Conservation (phyloP, 2,888 invertebrate species). For the Unio pictorum region DNA sequence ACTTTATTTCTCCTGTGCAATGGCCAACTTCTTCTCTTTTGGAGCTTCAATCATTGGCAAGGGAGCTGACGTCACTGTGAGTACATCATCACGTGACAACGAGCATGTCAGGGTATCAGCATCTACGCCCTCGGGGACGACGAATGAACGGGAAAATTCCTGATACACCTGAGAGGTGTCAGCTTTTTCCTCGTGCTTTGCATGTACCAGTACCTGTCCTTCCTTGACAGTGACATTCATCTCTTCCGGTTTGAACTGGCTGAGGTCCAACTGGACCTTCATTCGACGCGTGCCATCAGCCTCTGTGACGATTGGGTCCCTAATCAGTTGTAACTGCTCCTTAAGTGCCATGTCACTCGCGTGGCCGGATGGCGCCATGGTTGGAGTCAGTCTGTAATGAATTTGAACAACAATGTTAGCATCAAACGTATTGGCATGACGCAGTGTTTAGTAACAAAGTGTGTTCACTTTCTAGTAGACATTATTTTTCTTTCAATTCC, state of each 20-base stretch:
- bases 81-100: too few relatives aligned
- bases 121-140: too few relatives aligned
- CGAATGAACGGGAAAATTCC: too few relatives aligned
- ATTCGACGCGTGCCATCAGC: conserved; percentile 21
- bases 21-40: too few relatives aligned
- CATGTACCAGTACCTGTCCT: conserved; percentile 80
- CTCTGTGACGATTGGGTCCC: conserved; percentile 9
- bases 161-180: conserved; percentile 71
- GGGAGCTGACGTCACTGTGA: too few relatives aligned
- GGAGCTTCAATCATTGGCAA: too few relatives aligned
- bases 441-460: too few relatives aligned
- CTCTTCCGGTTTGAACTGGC: conserved; percentile 83
- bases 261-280: conserved; percentile 75
- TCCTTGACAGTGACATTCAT: conserved; percentile 82
- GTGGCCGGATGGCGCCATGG: conserved; percentile 10
- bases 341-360: not conserved
- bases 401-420: not conserved
- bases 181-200: conserved; percentile 87
- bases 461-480: too few relatives aligned
- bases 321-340: conserved; percentile 11
- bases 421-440: too few relatives aligned
- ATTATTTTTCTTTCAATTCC: too few relatives aligned
- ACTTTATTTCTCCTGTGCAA: too few relatives aligned
- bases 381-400: conserved; percentile 2
- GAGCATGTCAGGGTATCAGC: too few relatives aligned